Base-by-base conservation (phyloP, 2,888 invertebrate species). In the Poecilobothrus nobilitatus region DNA sequence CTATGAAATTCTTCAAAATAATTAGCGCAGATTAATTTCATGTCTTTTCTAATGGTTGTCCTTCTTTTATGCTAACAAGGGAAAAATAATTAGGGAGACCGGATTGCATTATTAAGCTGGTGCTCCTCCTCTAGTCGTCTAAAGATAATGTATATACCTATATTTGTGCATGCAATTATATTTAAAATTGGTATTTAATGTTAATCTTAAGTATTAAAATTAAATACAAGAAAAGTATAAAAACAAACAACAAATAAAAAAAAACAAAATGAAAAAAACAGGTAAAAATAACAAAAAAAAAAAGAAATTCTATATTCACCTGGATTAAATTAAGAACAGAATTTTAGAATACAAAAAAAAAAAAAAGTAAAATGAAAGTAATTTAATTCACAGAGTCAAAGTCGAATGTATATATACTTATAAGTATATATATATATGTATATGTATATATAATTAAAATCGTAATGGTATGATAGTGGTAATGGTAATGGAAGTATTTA, bases 241-340 rank as follows among this genome's bases (percentile, higher is more conserved):
- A 7, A 34, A n/a, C 34, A 5, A 7, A 7, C 34, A 7, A 34
- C 34, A n/a, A n/a, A n/a, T 37, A 8, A 37, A 37, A 37, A 37
- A 8, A 37, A 37, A 8, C 7, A 44, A 44, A 44, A 44, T 9
- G 44, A 44, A 44, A 44, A 12, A 44, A 44, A 34, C 34, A 34
- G 6, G 12, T n/a, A 15, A 44, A 44, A 9, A 44, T 3, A 44
- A 44, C 6, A 44, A 44, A 44, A 44, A 44, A 44, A 44, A 9
- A 44, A 44, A 44, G 44, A 44, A 44, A 44, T 44, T 44, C 44
- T 44, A 44, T 44, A 44, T 44, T 44, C 44, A 44, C 44, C 44
- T 44, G 44, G 44, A 44, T 44, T 44, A 44, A 44, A 12, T 15
- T 44, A 44, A 44, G 15, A 44, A 44, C 12, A 44, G 44, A 44